Conservation (phyloP, 2,888 invertebrate genomes). For the Ashinkailepas kermadecensis region DNA sequence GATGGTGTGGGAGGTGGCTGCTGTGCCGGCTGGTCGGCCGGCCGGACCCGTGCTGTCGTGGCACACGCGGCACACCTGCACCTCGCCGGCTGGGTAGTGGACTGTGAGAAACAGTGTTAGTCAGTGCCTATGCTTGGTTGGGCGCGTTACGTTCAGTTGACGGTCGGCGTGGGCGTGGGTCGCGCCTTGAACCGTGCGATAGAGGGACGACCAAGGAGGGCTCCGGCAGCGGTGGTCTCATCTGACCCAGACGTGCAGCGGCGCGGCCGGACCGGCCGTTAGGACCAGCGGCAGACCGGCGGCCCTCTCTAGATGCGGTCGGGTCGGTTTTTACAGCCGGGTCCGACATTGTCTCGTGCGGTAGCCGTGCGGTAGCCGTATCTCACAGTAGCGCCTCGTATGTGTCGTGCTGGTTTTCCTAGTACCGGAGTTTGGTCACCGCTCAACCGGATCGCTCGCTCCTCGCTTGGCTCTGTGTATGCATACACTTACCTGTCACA, state of each 20-base stretch:
- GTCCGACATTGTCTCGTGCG: not conserved
- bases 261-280: not conserved
- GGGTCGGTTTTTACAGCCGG: not conserved
- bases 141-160: not conserved
- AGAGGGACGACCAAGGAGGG: not conserved
- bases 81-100: not conserved
- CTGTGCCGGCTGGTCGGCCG: no score
- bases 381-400: not conserved
- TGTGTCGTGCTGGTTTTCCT: not conserved
- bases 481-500: not conserved
- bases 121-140: conserved; percentile 7
- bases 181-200: not conserved
- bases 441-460: no score
- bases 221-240: not conserved
- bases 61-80: no score
- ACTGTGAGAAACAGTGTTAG: not conserved
- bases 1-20: no score
- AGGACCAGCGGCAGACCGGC: not conserved
- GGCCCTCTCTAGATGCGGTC: not conserved
- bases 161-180: not conserved
- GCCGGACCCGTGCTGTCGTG: no score
- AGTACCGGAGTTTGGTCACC: no score
- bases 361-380: not conserved
- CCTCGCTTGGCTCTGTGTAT: no score
- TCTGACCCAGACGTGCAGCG: not conserved